Conservation (phyloP, 2,888 invertebrate species). For the Leptopilina syphax region DNA sequence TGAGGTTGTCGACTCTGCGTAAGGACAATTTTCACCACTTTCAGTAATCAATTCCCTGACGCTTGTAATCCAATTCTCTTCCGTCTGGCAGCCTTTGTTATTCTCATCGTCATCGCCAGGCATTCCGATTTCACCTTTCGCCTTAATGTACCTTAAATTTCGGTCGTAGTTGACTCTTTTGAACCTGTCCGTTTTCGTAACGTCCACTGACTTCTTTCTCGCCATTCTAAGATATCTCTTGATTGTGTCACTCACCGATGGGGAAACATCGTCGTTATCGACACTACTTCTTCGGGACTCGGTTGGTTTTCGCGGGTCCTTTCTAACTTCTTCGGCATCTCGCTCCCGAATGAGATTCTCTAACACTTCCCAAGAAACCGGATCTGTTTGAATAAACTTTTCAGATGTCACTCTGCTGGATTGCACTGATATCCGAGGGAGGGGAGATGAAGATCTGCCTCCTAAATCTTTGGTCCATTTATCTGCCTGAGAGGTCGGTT, state of each 20-base stretch:
- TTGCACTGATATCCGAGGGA: constrained; percentile 84
- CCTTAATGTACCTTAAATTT: constrained; percentile 89
- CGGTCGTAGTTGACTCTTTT: constrained; percentile 93
- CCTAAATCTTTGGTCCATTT: constrained; percentile 52
- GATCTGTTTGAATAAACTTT: constrained; percentile 81
- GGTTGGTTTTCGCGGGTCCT: constrained; percentile 69
- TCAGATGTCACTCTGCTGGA: constrained; percentile 79
- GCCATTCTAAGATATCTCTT: constrained; percentile 92
- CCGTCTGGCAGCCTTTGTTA: constrained; percentile 87
- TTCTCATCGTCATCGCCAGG: constrained; percentile 88
- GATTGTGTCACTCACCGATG: constrained; percentile 91
- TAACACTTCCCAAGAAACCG: constrained; percentile 80
- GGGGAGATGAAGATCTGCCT: constrained; percentile 80
- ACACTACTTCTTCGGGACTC: constrained; percentile 86
- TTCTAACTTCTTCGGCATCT: constrained; percentile 77
- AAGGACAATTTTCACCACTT: constrained; percentile 72
- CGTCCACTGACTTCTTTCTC: constrained; percentile 90
- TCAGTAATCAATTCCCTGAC: constrained; percentile 78
- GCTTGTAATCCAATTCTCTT: constrained; percentile 85
- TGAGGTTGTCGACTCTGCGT: constrained; percentile 72
- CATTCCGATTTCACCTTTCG: constrained; percentile 86
- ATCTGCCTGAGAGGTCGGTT: constrained; percentile 55
- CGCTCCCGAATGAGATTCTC: constrained; percentile 77
- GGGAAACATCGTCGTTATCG: constrained; percentile 90
- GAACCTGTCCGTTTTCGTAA: constrained; percentile 88